A percentile compares a stretch with the other conserved stretches of the same genome.
Evolutionary conservation across 2,797 vertebrate species (phyloP).

Genomic region (Spheniscus humboldti): DNA sequence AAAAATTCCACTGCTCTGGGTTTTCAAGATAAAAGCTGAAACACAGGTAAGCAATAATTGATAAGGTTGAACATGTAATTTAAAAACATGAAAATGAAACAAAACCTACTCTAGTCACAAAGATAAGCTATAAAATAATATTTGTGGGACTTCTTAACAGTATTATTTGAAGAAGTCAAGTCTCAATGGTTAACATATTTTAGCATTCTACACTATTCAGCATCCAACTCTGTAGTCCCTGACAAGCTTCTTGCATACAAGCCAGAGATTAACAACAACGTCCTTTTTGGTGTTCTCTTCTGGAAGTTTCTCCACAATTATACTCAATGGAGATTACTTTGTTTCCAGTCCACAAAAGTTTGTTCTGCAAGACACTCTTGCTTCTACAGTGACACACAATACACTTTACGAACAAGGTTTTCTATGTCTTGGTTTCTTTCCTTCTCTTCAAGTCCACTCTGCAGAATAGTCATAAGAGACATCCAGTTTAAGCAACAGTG

Average conservation of each 20-base stretch:
- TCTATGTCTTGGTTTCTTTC: background rate
- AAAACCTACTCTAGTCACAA: background rate
- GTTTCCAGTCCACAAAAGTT: background rate
- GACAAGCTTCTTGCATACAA: background rate
- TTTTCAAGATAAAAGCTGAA: background rate
- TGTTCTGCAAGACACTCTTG: background rate
- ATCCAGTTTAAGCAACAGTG: background rate
- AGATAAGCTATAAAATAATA: background rate
- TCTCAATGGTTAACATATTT: fast-evolving
- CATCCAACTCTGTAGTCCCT: background rate
- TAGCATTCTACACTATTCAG: background rate
- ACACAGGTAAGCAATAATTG: background rate
- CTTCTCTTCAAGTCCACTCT: background rate
- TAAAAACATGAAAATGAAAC: background rate
- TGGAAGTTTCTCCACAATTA: background rate
- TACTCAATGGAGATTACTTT: background rate
- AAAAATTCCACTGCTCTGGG: background rate
- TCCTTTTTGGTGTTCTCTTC: background rate
- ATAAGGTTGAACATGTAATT: background rate
- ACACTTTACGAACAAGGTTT: background rate
- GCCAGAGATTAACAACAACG: background rate
- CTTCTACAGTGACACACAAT: background rate
- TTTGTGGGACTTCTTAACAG: background rate
- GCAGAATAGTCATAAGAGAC: background rate
- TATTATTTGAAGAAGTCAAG: background rate